phyloP scores from a whole-genome alignment of 2,888 invertebrate genomes.

The Colletes collaris region DNA sequence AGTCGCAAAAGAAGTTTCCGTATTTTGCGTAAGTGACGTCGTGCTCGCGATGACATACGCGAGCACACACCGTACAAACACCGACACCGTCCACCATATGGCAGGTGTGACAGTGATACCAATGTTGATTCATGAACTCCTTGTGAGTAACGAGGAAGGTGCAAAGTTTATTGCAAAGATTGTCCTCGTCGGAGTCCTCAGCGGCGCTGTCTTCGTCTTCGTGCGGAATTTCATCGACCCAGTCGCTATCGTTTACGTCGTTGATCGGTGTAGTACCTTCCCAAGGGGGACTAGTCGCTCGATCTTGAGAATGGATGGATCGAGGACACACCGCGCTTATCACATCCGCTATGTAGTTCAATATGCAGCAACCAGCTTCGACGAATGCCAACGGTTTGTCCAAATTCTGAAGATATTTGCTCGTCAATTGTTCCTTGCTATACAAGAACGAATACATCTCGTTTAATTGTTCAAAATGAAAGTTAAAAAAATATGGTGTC shows the following conservation, averaged over 20 bases:
- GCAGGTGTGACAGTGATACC: conserved; percentile 99
- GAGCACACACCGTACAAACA: conserved; percentile 98
- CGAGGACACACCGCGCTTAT: conserved; percentile 85
- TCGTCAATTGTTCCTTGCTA: conserved; percentile 85
- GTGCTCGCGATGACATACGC: conserved; percentile 98
- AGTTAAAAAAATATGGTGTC: no score
- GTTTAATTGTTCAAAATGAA: no score
- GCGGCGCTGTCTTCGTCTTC: conserved; percentile 97
- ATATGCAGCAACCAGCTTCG: conserved; percentile 92
- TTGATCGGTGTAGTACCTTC: conserved; percentile 86
- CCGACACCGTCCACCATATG: conserved; percentile 99
- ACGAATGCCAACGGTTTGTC: conserved; percentile 84
- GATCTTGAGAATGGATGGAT: conserved; percentile 74
- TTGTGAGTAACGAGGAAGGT: conserved; percentile 98
- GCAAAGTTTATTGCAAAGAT: conserved; percentile 95
- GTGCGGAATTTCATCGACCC: conserved; percentile 92
- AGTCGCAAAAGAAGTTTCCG: conserved; percentile 99
- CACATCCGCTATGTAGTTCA: conserved; percentile 93
- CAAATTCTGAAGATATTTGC: conserved; percentile 83
- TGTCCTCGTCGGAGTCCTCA: conserved; percentile 97
- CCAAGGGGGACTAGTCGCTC: conserved; percentile 89
- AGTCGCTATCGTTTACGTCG: conserved; percentile 88
- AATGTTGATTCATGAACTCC: conserved; percentile 98
- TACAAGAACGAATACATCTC: conserved; percentile 36
- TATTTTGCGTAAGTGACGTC: conserved; percentile 99